These are phyloP conservation scores for Ceratina japonica DNA, from an alignment of 1,140 invertebrate species.

Conservation along the genomic window DNA sequence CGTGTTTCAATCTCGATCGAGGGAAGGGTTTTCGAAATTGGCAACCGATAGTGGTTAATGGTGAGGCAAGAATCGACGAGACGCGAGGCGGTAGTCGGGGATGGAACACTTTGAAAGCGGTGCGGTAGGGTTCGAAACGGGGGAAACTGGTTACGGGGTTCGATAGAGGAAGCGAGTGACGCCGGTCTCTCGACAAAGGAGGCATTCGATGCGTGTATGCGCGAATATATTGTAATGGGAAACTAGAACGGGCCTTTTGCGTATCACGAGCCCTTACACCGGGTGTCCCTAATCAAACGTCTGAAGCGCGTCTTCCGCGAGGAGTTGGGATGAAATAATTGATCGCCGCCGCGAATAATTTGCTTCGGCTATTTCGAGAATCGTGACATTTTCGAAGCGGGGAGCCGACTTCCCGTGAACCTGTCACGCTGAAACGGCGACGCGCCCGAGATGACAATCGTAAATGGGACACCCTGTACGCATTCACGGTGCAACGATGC, in stretches of 20 bases:
- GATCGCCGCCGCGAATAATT: too few species aligned
- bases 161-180: slow-evolving; percentile 42
- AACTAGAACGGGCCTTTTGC: slow-evolving; percentile 26
- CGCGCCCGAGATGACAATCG: too few species aligned
- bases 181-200: slow-evolving; percentile 45
- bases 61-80: slow-evolving; percentile 19
- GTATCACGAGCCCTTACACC: background rate
- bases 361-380: too few species aligned
- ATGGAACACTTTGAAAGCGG: slow-evolving; percentile 3
- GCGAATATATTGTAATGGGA: slow-evolving; percentile 28
- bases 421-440: too few species aligned
- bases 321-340: too few species aligned
- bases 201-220: slow-evolving; percentile 33
- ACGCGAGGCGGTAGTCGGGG: background rate
- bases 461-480: slow-evolving; percentile 7
- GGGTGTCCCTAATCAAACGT: slow-evolving; percentile 4
- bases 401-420: too few species aligned
- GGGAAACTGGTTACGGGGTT: slow-evolving; percentile 21
- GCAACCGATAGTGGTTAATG: slow-evolving; percentile 24
- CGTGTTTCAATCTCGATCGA: too few species aligned
- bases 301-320: background rate
- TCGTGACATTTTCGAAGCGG: too few species aligned
- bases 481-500: background rate
- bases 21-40: background rate
- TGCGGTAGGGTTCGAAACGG: background rate